phyloP scores from a whole-genome alignment of 2,888 invertebrate species.

The Drosophila yooni region DNA sequence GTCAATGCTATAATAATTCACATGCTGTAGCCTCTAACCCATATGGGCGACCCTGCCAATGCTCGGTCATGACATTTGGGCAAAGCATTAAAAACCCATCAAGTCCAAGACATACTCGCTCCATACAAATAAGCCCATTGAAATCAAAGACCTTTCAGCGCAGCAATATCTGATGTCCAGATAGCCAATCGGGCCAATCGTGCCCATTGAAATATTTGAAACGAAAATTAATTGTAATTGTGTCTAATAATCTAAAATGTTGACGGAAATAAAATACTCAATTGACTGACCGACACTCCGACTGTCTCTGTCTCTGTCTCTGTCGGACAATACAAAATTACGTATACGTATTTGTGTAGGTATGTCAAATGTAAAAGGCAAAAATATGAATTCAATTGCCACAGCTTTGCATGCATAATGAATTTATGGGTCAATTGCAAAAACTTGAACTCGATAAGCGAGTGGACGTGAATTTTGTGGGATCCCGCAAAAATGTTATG shows the following conservation, averaged over 20 bases:
- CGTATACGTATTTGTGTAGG: conserved; percentile 32
- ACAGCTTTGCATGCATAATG: conserved; percentile 78
- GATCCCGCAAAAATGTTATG: conserved; percentile 41
- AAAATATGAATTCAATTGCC: conserved; percentile 63
- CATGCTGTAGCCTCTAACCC: conserved; percentile 29
- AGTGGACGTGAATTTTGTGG: conserved; percentile 44
- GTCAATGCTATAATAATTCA: conserved; percentile 27
- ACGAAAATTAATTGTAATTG: conserved; percentile 75
- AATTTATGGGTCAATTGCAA: conserved; percentile 79
- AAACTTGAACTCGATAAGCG: conserved; percentile 73
- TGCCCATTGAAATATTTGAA: conserved; percentile 54
- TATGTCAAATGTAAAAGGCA: conserved; percentile 70
- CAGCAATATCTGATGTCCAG: conserved; percentile 30
- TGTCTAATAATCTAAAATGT: conserved; percentile 73
- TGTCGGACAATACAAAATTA: conserved; percentile 39
- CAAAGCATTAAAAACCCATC: conserved; percentile 71
- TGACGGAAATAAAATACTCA: conserved; percentile 67
- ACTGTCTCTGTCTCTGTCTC: conserved; percentile 2
- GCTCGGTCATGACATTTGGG: conserved; percentile 74
- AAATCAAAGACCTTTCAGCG: conserved; percentile 63
- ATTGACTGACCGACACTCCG: conserved; percentile 10
- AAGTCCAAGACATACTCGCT: conserved; percentile 23
- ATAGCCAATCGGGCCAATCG: conserved; percentile 21
- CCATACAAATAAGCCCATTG: conserved; percentile 43
- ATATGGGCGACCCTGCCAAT: conserved; percentile 61